Conservation (phyloP, 30 jellyfish, hydroid and myxozoan species). For the Cassiopea xamachana region DNA sequence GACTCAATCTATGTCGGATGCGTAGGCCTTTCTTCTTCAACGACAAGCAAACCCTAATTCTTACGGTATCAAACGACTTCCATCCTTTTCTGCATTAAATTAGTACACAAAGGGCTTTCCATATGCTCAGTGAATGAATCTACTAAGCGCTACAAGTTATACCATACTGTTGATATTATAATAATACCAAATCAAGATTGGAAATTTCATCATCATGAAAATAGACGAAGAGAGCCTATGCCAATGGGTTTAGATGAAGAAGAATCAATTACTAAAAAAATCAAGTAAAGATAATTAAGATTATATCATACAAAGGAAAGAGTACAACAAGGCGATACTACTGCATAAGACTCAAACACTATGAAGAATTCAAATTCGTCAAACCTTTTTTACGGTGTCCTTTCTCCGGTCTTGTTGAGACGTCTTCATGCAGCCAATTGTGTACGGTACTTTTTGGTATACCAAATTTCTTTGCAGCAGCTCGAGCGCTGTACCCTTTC, state of each 20-base stretch:
- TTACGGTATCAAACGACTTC: background rate
- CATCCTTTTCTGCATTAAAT: background rate
- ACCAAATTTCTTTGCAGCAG: constrained; percentile 91
- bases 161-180: too few relatives aligned
- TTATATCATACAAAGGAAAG: too few relatives aligned
- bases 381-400: constrained; percentile 85
- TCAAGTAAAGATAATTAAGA: too few relatives aligned
- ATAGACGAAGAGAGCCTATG: too few relatives aligned
- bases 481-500: constrained; percentile 89
- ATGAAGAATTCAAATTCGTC: background rate
- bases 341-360: background rate
- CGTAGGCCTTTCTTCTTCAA: background rate
- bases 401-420: constrained; percentile 81
- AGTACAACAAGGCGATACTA: too few relatives aligned
- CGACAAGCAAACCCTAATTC: background rate
- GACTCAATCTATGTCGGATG: too few relatives aligned
- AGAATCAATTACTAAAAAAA: too few relatives aligned
- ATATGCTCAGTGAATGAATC: too few relatives aligned
- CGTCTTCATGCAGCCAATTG: constrained; percentile 89
- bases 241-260: too few relatives aligned
- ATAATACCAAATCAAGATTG: too few relatives aligned
- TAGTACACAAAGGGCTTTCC: background rate
- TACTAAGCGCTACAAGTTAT: too few relatives aligned
- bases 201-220: too few relatives aligned
- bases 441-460: constrained; percentile 90